phyloP scores from a whole-genome alignment of 2,113 vertebrate species.

The Sciurus niger region DNA sequence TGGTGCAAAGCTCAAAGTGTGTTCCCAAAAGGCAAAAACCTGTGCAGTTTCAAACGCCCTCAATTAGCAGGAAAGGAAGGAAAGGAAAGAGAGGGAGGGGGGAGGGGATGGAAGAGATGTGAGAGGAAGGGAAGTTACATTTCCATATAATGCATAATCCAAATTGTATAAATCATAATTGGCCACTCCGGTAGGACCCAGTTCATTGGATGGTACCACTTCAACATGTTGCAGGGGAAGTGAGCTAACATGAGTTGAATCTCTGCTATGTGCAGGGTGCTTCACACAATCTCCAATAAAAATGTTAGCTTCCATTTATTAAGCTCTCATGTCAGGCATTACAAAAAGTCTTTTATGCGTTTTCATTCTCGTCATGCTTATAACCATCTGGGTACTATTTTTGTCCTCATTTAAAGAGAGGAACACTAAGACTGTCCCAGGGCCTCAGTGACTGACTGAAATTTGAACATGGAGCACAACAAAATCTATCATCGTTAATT shows the following conservation, averaged over 20 bases:
- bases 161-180: background rate
- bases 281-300: background rate
- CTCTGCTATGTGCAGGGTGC: background rate
- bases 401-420: background rate
- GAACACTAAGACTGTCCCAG: background rate
- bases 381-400: background rate
- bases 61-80: background rate
- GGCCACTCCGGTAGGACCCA: background rate
- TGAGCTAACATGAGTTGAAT: too few relatives aligned
- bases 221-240: background rate
- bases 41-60: background rate
- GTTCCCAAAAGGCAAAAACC: background rate
- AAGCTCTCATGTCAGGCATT: background rate
- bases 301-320: background rate
- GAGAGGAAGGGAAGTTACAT: background rate
- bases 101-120: accelerated
- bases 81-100: background rate
- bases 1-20: background rate
- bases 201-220: background rate
- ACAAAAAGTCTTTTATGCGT: background rate
- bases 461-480: background rate
- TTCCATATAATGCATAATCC: background rate
- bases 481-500: conserved; percentile 12
- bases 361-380: background rate
- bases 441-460: background rate